phyloP scores from a whole-genome alignment of 2,113 vertebrate species.

The Glaucidium brasilianum region DNA sequence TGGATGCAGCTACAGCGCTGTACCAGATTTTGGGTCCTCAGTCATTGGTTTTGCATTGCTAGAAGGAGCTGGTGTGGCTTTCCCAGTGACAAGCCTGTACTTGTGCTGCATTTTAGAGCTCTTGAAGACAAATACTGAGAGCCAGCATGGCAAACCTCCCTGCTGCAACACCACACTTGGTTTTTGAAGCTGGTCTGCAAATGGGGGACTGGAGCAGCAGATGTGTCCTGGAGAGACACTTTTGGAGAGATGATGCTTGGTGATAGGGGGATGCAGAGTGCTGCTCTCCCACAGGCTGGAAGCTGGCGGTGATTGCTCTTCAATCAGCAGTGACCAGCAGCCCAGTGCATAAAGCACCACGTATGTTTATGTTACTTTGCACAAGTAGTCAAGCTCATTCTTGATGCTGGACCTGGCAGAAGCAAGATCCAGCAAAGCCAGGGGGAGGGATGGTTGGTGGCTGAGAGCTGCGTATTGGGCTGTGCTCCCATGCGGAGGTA shows the following conservation, averaged over 20 bases:
- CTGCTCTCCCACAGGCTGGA: background rate
- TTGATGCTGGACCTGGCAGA: background rate
- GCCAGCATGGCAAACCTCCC: background rate
- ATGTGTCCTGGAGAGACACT: background rate
- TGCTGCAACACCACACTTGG: rapidly evolving
- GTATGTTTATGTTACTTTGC: rapidly evolving
- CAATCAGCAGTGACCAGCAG: background rate
- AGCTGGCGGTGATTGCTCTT: background rate
- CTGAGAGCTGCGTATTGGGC: rapidly evolving
- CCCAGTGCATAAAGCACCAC: rapidly evolving
- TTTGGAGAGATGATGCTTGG: background rate
- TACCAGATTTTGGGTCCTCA: background rate
- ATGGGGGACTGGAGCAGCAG: background rate
- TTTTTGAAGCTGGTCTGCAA: background rate
- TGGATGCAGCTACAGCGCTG: background rate
- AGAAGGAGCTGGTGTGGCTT: background rate
- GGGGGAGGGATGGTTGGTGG: background rate
- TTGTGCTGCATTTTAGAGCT: background rate
- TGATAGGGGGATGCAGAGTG: background rate
- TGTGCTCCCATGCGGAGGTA: background rate
- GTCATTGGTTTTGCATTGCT: rapidly evolving
- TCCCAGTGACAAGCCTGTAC: background rate
- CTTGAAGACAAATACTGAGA: background rate
- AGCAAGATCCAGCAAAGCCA: background rate
- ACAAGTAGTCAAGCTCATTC: background rate